Evolutionary conservation across 1,140 invertebrate species (phyloP), one percentile per base, ranked within the genome.

Genomic region (Cylas formicarius): DNA sequence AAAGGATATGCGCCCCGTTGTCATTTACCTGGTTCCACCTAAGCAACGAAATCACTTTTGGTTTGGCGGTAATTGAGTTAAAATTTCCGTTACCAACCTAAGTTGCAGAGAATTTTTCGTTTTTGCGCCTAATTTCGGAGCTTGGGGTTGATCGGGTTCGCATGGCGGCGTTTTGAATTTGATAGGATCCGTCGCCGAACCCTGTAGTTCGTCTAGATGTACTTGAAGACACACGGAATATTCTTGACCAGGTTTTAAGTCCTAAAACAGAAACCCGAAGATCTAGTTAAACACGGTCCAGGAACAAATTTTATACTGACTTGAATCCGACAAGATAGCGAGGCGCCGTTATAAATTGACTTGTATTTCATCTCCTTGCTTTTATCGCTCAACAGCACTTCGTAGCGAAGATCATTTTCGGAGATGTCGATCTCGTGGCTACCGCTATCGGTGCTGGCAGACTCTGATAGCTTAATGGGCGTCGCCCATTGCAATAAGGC

Each of bases 191-290:
- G 65, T 73, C 55, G 57, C 72, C 55, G 44, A 64, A 56, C 55
- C 77, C 68, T 58, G 70, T 61, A 55, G 66, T 47, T 62, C 72
- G 55, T 59, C 74, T 61, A 55, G 65, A 63, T 63, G 72, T 57
- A 60, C 77, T 67, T 56, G 35, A 24, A 85, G 68, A 42, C 81
- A 81, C 23, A 90, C 76, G 28, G 77, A 76, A 63, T 90, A 91
- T 53, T 86, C 82, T 56, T 83, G 83, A 3, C 82, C 84, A 7
- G 88, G 86, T 63, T 80, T 76, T 45, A 91, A 69, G 63, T 90
- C 84, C 44, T 46, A 46, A 28, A 36, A 37, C 14, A 32, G 1
- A 34, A 10, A 34, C 11, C 11, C 18, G 18, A 19, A 26, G n/a
- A 31, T 39, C 14, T 16, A 17, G 9, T 10, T 26, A 8, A 23